These are phyloP conservation scores for Heliornis fulica DNA, from an alignment of 2,113 vertebrate genomes.

Conservation along the genomic window DNA sequence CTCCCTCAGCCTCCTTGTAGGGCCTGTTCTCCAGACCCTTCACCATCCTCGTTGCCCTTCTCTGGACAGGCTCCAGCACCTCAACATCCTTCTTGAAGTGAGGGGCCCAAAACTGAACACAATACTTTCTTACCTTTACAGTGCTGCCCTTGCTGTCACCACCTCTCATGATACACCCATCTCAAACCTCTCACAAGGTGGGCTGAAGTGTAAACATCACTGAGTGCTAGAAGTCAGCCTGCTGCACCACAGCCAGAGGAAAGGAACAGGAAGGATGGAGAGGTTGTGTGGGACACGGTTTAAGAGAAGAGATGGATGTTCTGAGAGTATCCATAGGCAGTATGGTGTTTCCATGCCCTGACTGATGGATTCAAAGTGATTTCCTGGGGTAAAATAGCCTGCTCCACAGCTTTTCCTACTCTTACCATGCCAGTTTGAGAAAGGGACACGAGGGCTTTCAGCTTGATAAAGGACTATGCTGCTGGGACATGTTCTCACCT, in stretches of 20 bases:
- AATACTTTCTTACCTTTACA: not conserved
- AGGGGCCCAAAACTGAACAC: too few species aligned
- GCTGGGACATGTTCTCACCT: not conserved
- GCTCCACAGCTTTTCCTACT: constrained; percentile 10
- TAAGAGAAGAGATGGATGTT: not conserved
- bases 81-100: too few species aligned
- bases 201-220: not conserved
- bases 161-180: not conserved
- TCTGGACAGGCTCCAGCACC: too few species aligned
- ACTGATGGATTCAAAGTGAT: constrained; percentile 26
- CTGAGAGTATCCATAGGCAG: not conserved
- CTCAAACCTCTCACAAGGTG: not conserved
- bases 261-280: not conserved
- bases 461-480: not conserved
- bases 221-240: not conserved
- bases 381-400: not conserved
- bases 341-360: not conserved
- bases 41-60: too few species aligned
- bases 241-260: not conserved
- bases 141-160: not conserved
- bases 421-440: not conserved
- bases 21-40: too few species aligned
- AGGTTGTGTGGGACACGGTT: not conserved
- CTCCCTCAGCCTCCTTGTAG: too few species aligned
- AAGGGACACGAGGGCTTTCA: not conserved